Evolutionary conservation across 2,888 invertebrate genomes (phyloP), one percentile per base, ranked within the genome.

Genomic region (Calliphora vomitoria): DNA sequence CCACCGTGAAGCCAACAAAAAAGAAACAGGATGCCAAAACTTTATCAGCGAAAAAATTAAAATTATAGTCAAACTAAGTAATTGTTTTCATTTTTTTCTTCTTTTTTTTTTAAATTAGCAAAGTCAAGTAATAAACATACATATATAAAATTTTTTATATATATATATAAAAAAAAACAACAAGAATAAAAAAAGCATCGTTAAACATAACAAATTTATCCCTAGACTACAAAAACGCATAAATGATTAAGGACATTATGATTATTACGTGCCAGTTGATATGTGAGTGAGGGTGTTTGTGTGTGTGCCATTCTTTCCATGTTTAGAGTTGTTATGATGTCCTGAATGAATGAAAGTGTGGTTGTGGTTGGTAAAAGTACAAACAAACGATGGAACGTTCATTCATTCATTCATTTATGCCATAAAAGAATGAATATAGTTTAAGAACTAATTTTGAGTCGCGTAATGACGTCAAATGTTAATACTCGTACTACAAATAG

Each of bases 31-130:
- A 95, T 88, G 91, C 93, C 1, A 95, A 95, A 90, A 93, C 90
- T 91, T 93, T 90, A 62, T 94, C 94, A 66, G 95, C 96, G 3
- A 95, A 95, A 88, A 96, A 95, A 93, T 93, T 96, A 5, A 96
- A 96, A 93, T 93, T 96, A 90, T 96, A 94, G 69, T 79, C 10
- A 62, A 64, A 79, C 11, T 72, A 66, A 55, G 20, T 38, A 66
- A 72, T 72, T 74, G 80, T 80, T 82, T 64, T 75, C 25, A 44
- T 3, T 44, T 44, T 11, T 44, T 11, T 44, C 8, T 41, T 15
- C 41, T 53, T 47, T 69, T 25, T 58, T 76, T n/a, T 64, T 50
- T 64, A 69, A 71, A 71, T 47, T 66, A 76, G 8, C 15, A 71
- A 71, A 76, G 13, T 41, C 13, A 64, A 64, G 62, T 55, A 31